Conservation (phyloP, 2,113 vertebrate species). For the Carettochelys insculpta region DNA sequence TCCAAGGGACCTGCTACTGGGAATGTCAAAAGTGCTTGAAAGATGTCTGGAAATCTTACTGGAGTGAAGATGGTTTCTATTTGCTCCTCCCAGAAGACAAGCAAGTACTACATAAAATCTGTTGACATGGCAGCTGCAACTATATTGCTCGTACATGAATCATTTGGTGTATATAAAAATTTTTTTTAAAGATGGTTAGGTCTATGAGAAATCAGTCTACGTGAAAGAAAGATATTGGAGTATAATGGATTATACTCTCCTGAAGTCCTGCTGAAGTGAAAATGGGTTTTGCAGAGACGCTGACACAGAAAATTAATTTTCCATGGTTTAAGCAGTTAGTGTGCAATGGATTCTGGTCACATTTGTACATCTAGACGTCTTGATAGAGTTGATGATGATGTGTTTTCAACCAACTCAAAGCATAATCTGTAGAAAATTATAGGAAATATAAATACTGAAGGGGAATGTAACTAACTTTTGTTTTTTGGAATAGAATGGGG, state of each 20-base stretch:
- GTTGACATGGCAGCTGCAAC: neutral
- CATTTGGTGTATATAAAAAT: neutral
- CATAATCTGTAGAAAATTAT: neutral
- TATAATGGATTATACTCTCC: neutral
- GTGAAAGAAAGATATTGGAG: neutral
- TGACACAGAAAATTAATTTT: neutral
- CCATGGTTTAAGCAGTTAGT: neutral
- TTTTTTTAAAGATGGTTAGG: neutral
- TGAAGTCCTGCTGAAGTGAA: neutral
- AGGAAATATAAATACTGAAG: neutral
- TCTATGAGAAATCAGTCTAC: neutral
- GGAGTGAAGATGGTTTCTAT: neutral
- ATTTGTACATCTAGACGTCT: neutral
- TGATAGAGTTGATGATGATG: neutral
- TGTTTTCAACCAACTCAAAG: neutral
- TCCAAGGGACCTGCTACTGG: neutral
- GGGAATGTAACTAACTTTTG: neutral
- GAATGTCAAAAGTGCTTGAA: neutral
- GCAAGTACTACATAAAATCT: neutral
- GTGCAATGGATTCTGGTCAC: neutral
- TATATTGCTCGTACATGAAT: neutral
- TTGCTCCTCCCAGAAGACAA: neutral
- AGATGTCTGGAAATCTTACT: neutral
- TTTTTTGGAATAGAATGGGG: neutral
- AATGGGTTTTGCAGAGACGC: neutral